Base-by-base conservation (phyloP, 2,113 vertebrate species). In the Pitta sordida region DNA sequence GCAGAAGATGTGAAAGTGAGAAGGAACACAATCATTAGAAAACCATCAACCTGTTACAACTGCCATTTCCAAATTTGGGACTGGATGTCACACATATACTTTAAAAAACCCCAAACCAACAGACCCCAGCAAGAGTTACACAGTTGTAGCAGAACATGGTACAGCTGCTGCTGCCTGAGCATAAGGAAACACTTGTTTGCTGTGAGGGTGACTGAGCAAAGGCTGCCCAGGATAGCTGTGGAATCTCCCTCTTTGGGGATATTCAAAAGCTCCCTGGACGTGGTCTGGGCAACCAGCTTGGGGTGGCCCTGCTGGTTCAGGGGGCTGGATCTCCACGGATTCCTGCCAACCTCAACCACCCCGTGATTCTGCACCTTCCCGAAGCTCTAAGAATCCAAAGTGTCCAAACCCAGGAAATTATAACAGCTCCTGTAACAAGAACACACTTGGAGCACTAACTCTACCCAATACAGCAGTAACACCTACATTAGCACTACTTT, bases 261-360 rank as follows among this genome's bases (percentile, higher is more conserved):
- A 76, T 6, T 32, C 34, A n/a, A 63, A 56, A 81, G 32, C 36
- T 30, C 8, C 5, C 26, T 43, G 41, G 34, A 80, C 12, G 7
- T 4, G 5, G 30, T 16, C 53, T 20, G n/a, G n/a, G 26, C 15
- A 55, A 56, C 27, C 1, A 1, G 23, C n/a, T 37, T 0, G 1
- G 32, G 22, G 23, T 13, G 19, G 19, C 11, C 20, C 62, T n/a
- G 3, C 29, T 26, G 18, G 11, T 46, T 29, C 44, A 46, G 4
- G 11, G 11, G 6, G 11, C 5, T 27, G n/a, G 36, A 53, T 22
- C 48, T 62, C 15, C 43, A 34, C n/a, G 36, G 16, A 36, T 16
- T 27, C 24, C 39, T 30, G 22, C 30, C 34, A 62, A 27, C 30
- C 41, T 49, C 26, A 74, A 13, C 48, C 23, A 24, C 18, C 21